Evolutionary conservation across 2,888 invertebrate species (phyloP).

Genomic region (Microplitis manilae): DNA sequence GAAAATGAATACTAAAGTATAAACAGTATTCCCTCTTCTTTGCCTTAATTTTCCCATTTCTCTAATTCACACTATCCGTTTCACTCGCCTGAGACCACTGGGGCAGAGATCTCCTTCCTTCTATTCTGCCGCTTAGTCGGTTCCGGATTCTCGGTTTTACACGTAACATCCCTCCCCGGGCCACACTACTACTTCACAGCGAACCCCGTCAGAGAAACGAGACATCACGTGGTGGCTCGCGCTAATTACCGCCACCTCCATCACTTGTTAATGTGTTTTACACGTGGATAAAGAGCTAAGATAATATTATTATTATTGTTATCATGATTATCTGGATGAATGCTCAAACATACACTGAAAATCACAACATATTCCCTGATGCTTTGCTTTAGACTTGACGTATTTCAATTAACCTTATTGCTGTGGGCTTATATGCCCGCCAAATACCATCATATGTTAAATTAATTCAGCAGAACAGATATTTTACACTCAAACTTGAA

Average conservation of each 20-base stretch:
- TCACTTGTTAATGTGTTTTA: slow-evolving; percentile 45
- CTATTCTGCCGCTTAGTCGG: neutral
- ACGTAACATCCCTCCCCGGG: neutral
- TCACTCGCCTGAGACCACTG: slow-evolving; percentile 27
- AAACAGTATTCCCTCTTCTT: slow-evolving; percentile 21
- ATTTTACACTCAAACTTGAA: too few relatives aligned
- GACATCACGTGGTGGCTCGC: slow-evolving; percentile 50
- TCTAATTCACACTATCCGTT: slow-evolving; percentile 44
- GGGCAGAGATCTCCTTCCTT: neutral
- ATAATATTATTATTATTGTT: neutral
- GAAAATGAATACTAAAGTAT: too few relatives aligned
- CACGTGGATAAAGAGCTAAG: neutral
- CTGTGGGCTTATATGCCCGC: slow-evolving; percentile 57
- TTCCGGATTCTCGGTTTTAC: slow-evolving; percentile 17
- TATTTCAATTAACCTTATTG: slow-evolving; percentile 68
- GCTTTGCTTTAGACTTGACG: slow-evolving; percentile 60
- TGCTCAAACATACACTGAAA: slow-evolving; percentile 13
- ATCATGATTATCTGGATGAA: neutral
- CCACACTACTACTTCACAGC: slow-evolving; percentile 18
- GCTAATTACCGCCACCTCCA: slow-evolving; percentile 53
- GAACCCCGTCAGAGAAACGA: slow-evolving; percentile 29
- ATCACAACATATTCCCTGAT: slow-evolving; percentile 57
- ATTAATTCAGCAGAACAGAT: neutral
- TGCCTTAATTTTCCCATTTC: slow-evolving; percentile 15
- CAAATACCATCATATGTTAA: slow-evolving; percentile 56